Base-by-base conservation (phyloP, 1,140 invertebrate species). In the Drosophila arizonae region DNA sequence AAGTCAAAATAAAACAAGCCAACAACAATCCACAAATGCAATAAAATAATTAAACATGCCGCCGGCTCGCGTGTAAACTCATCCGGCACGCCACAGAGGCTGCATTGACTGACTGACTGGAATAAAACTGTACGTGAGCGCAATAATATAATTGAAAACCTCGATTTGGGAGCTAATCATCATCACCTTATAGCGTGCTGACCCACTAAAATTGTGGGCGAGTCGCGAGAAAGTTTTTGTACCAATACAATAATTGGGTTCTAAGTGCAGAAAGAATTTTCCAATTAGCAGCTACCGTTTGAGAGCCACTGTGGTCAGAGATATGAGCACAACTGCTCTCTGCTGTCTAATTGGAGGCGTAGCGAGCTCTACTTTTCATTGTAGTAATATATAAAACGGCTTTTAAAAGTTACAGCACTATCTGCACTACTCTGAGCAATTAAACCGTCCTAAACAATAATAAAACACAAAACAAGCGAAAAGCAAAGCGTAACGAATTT, bases 31-130 rank as follows among this genome's bases (percentile, higher is more conserved):
- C 54, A 30, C 73, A 74, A 88, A 79, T 88, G 76, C 76, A 79
- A 87, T 88, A 88, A 87, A 88, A 88, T 84, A 87, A 87, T 88
- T 82, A 71, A 72, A 87, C 69, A 70, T 50, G 56, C 72, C 72
- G 46, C 21, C 54, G 54, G 67, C 67, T 71, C 51, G 63, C 30
- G 67, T 79, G 60, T 70, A 60, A 84, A 84, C 78, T 82, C 24
- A 78, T 64, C 60, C 57, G 21, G 78, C 48, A 72, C 69, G 41
- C 41, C n/a, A 21, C 30, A 66, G 71, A 74, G 50, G 71, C 71
- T 73, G 65, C 71, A 72, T n/a, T 54, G 65, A 60, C 21, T 54
- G 65, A 60, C 41, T 48, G 60, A 57, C 61, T 63, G 33, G 43
- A 52, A 45, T 33, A 45, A 24, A 72, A 52, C 5, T 30, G 33